A percentile compares a stretch with the other conserved stretches of the same genome.
These are phyloP conservation scores for Enteromius argenteus DNA, from an alignment of 2,797 vertebrate genomes.

Conservation along the genomic window DNA sequence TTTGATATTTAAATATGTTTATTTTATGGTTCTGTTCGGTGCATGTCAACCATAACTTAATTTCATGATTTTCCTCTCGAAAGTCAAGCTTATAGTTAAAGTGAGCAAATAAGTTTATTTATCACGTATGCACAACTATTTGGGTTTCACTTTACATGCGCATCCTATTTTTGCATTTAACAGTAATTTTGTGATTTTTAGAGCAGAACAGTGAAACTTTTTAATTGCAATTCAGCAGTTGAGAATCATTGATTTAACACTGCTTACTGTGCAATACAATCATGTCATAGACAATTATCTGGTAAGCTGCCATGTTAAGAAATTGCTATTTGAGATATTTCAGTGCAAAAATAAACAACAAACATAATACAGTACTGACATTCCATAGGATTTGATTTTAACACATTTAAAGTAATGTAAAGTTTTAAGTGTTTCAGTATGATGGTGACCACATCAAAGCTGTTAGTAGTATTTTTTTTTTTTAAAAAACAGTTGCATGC, in stretches of 20 bases:
- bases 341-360: background rate
- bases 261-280: background rate
- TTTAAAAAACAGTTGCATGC: background rate
- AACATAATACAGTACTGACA: background rate
- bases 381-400: background rate
- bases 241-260: background rate
- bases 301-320: background rate
- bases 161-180: background rate
- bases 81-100: background rate
- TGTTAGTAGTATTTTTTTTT: background rate
- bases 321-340: background rate
- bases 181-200: background rate
- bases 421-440: background rate
- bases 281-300: background rate
- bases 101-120: background rate
- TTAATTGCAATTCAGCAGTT: background rate
- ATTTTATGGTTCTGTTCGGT: background rate
- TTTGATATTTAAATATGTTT: background rate
- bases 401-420: background rate
- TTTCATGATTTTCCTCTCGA: background rate
- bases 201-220: background rate
- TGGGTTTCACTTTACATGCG: background rate
- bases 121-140: background rate
- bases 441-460: background rate
- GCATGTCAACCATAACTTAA: background rate